A percentile compares a stretch with the other conserved stretches of the same genome.
Conservation (phyloP, 2,113 vertebrate species). For the Rissa tridactyla region DNA sequence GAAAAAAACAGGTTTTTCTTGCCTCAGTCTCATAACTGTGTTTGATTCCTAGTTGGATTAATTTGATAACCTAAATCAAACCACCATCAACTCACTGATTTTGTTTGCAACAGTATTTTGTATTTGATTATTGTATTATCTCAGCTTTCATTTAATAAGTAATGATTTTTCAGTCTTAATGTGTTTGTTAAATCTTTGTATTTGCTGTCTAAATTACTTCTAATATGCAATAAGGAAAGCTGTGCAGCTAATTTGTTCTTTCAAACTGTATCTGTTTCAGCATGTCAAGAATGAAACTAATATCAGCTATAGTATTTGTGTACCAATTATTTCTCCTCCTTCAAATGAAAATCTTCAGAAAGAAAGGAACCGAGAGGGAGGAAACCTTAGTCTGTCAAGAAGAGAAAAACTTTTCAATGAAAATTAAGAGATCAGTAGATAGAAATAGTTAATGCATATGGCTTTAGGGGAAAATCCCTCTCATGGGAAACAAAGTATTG, state of each 20-base stretch:
- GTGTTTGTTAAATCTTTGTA: constrained; percentile 3
- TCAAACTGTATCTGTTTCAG: not conserved
- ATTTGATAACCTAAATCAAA: constrained; percentile 25
- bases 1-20: not conserved
- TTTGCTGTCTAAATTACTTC: not conserved
- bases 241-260: not conserved
- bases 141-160: constrained; percentile 8
- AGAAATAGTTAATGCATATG: not conserved
- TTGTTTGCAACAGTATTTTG: not conserved
- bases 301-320: not conserved
- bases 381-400: not conserved
- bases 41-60: not conserved
- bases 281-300: not conserved
- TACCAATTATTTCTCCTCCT: not conserved
- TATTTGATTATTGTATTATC: not conserved
- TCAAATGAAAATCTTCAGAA: not conserved
- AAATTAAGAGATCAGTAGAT: not conserved
- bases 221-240: not conserved
- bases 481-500: not conserved
- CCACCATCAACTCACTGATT: not conserved
- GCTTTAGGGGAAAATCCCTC: not conserved
- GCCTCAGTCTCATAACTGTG: not conserved
- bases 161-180: constrained; percentile 3
- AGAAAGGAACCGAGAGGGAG: not conserved
- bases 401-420: not conserved